Base-by-base conservation (phyloP, 1,140 invertebrate species). In the Chymomyza costata region DNA sequence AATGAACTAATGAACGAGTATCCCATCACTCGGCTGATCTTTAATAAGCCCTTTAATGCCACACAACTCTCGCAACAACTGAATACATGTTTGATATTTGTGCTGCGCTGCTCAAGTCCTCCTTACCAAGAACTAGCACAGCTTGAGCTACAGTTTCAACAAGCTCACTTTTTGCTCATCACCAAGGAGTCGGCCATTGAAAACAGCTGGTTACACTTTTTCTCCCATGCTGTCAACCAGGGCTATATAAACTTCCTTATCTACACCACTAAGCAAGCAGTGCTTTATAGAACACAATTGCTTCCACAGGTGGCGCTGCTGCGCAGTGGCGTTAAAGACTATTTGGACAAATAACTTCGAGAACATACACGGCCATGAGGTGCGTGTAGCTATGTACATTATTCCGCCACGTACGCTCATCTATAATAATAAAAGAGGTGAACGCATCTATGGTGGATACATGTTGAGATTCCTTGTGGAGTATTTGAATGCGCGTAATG, bases 361-460 rank as follows among this genome's bases (percentile, higher is more conserved):
- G 0, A 14, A 76, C 43, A 13, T 76, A 1, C 11, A 66, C 6
- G 66, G 66, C 0, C 18, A 51, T 6, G 37, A 50, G 11, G 38
- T 70, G 10, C 50, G 49, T 0, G 65, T 76, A n/a, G 71, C 71
- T 1, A 50, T 40, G 39, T 76, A 76, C 14, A 50, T 46, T 5
- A 78, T 66, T 28, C 38, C 45, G 0, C 71, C 71, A 0, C 65
- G 71, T 1, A 18, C 34, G 0, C 1, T 78, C 11, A 19, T 66
- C 8, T 76, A 76, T 13, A 1, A 32, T 1, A 14, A 70, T 13
- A 14, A 10, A 1, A n/a, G n/a, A 8, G 62, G 71, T 0, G 2
- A 21, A 0, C n/a, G 2, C 7, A 3, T 51, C 3, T 59, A 49
- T 25, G 71, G 62, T 0, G 71, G 71, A 0, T 76, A 63, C 6